phyloP scores from a whole-genome alignment of 1,140 invertebrate genomes.

The Schlechtendalia chinensis region DNA sequence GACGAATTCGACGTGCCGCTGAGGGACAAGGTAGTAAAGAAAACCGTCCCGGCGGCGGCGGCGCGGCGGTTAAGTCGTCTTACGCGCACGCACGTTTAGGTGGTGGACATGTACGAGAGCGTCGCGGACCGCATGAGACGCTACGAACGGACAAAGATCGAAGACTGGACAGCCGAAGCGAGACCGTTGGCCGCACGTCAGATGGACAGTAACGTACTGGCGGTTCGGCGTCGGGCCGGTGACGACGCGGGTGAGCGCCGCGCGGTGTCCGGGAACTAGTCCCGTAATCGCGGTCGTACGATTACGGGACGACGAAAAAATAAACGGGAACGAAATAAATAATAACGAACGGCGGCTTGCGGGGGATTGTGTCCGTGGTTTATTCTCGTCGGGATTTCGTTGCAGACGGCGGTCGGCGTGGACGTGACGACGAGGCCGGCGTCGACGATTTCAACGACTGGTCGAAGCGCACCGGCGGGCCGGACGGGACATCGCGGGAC shows the following conservation, averaged over 20 bases:
- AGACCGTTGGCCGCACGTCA: neutral
- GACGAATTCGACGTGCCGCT: constrained; percentile 63
- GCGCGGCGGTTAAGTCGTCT: too few relatives aligned
- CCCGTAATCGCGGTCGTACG: too few relatives aligned
- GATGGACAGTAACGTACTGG: constrained; percentile 19
- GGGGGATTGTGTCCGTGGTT: too few relatives aligned
- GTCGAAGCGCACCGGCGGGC: neutral
- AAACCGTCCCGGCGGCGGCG: too few relatives aligned
- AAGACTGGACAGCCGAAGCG: constrained; percentile 31
- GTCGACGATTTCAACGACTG: constrained; percentile 30
- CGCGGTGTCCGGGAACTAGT: too few relatives aligned
- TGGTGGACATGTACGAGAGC: constrained; percentile 23
- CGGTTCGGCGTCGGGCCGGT: too few relatives aligned
- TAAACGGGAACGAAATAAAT: too few relatives aligned
- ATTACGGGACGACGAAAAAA: too few relatives aligned
- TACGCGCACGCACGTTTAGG: neutral
- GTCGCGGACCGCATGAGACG: constrained; percentile 33
- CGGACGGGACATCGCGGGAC: constrained; percentile 12
- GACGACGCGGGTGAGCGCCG: too few relatives aligned
- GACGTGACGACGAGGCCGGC: neutral
- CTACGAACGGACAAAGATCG: neutral
- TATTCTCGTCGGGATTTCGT: too few relatives aligned
- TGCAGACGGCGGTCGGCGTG: too few relatives aligned
- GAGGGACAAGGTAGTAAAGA: constrained; percentile 18
- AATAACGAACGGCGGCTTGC: too few relatives aligned